These are phyloP conservation scores for Bombyx huttoni DNA, from an alignment of 2,888 invertebrate genomes.

Conservation along the genomic window DNA sequence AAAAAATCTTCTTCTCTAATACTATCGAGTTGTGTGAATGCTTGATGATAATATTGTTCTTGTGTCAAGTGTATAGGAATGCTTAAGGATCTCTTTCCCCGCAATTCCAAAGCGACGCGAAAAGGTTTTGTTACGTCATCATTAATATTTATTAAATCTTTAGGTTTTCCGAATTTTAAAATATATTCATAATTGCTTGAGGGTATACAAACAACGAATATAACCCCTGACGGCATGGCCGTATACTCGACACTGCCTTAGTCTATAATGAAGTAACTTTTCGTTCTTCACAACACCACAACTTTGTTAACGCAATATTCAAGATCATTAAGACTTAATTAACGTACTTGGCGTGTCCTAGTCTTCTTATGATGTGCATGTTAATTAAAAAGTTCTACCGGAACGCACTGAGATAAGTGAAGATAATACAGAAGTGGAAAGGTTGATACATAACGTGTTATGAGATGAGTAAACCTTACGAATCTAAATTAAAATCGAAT, in stretches of 20 bases:
- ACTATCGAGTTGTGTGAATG: slow-evolving; percentile 40
- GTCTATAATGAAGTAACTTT: slow-evolving; percentile 2
- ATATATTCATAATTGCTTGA: slow-evolving; percentile 78
- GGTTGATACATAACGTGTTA: neutral
- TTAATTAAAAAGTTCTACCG: slow-evolving; percentile 6
- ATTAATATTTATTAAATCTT: slow-evolving; percentile 31
- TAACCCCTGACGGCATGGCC: slow-evolving; percentile 73
- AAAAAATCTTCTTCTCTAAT: slow-evolving; percentile 68
- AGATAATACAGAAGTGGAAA: neutral
- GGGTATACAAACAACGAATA: slow-evolving; percentile 79
- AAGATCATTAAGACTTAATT: slow-evolving; percentile 13
- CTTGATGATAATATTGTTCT: slow-evolving; percentile 44
- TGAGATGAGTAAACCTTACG: no score
- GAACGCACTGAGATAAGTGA: slow-evolving; percentile 2
- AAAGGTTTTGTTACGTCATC: slow-evolving; percentile 29
- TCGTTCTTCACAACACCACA: slow-evolving; percentile 15
- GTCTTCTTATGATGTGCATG: slow-evolving; percentile 9
- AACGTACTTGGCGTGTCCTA: neutral
- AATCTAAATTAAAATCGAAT: no score
- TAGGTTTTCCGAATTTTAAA: slow-evolving; percentile 63
- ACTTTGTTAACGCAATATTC: slow-evolving; percentile 27
- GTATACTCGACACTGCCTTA: slow-evolving; percentile 1
- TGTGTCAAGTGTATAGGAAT: slow-evolving; percentile 57
- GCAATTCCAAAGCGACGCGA: slow-evolving; percentile 43
- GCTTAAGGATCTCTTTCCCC: slow-evolving; percentile 44